phyloP scores from a whole-genome alignment of 2,888 invertebrate genomes.

The Synergus itoensis region DNA sequence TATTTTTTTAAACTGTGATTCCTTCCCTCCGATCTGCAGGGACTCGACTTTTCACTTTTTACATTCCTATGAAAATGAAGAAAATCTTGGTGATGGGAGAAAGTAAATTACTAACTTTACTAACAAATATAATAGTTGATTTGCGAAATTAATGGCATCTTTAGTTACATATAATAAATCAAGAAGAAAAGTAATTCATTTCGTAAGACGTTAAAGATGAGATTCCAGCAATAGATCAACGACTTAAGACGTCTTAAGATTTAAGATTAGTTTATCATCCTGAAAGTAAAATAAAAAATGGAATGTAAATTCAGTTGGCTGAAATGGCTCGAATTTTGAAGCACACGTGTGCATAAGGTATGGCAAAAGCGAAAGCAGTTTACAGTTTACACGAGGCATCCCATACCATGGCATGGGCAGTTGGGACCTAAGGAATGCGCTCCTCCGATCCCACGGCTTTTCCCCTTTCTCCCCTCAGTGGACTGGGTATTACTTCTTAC shows the following conservation, averaged over 20 bases:
- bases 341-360: constrained; percentile 24
- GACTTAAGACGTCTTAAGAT: neutral
- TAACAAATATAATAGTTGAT: neutral
- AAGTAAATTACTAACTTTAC: neutral
- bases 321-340: constrained; percentile 34
- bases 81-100: neutral
- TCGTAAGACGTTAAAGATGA: constrained; percentile 12
- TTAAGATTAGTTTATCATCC: constrained; percentile 18
- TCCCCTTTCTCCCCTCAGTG: constrained; percentile 62
- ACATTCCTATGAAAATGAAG: constrained; percentile 7
- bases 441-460: constrained; percentile 77
- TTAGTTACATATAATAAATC: neutral
- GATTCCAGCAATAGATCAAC: neutral
- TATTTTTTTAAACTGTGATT: constrained; percentile 26
- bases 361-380: constrained; percentile 29
- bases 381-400: constrained; percentile 63
- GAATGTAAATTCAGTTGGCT: constrained; percentile 14
- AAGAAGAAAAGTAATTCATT: neutral
- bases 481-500: constrained; percentile 50
- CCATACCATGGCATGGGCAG: constrained; percentile 67
- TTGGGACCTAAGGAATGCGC: constrained; percentile 75
- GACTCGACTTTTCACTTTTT: neutral
- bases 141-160: neutral
- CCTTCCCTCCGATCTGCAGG: neutral
- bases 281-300: constrained; percentile 23